Percentiles rank a stretch among this genome's conserved stretches.
phyloP scores from a whole-genome alignment of 1,140 invertebrate species.

The Apis cerana region DNA sequence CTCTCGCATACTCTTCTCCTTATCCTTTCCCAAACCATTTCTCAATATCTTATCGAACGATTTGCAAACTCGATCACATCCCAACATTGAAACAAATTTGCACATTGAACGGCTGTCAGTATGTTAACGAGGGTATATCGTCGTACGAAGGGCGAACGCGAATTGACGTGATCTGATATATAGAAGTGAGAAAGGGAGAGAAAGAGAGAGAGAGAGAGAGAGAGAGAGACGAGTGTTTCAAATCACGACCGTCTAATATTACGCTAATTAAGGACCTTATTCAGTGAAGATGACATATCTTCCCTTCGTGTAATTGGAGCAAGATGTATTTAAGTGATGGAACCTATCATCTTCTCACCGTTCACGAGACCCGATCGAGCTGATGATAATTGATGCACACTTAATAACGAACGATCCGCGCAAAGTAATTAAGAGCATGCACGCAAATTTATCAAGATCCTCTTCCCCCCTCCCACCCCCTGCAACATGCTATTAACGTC shows the following conservation, averaged over 20 bases:
- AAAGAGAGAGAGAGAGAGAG: no score
- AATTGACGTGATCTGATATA: conserved; percentile 33
- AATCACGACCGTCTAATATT: conserved; percentile 46
- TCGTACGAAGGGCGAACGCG: not conserved
- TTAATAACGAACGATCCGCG: conserved; percentile 63
- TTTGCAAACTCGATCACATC: not conserved
- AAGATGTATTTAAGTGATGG: conserved; percentile 48
- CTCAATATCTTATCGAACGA: not conserved
- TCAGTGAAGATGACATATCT: conserved; percentile 35
- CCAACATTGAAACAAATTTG: not conserved
- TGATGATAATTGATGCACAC: conserved; percentile 73
- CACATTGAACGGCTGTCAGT: not conserved
- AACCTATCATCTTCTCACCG: conserved; percentile 73
- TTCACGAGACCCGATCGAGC: conserved; percentile 47
- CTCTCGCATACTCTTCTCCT: no score
- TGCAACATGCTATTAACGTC: conserved; percentile 64
- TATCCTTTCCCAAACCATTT: not conserved
- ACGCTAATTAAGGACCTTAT: conserved; percentile 31
- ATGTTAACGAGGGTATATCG: conserved; percentile 20
- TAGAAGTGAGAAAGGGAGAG: not conserved
- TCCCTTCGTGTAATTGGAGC: conserved; percentile 43
- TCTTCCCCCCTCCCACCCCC: not conserved
- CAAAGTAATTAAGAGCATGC: conserved; percentile 72
- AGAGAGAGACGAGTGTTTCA: not conserved
- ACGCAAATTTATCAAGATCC: conserved; percentile 69